These are phyloP conservation scores for Zaprionus camerounensis DNA, from an alignment of 1,140 invertebrate species.

Conservation along the genomic window DNA sequence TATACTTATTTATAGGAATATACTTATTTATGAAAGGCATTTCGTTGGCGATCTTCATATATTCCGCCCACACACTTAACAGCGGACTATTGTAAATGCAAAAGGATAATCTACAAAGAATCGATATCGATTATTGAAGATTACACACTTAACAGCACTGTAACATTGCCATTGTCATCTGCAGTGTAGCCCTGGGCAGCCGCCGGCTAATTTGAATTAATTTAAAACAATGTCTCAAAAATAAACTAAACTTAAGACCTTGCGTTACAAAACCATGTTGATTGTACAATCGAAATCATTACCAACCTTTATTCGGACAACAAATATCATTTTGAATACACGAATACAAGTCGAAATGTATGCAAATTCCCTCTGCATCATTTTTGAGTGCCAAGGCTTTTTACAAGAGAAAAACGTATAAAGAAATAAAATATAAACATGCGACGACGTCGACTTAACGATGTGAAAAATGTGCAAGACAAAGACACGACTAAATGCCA, in stretches of 20 bases:
- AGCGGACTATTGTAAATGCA: not conserved
- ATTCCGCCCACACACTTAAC: not conserved
- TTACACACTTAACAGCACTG: conserved; percentile 1
- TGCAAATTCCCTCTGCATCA: conserved; percentile 60
- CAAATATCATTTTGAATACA: conserved; percentile 36
- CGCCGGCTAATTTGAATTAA: conserved; percentile 11
- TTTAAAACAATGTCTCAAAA: conserved; percentile 56
- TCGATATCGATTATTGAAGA: not conserved
- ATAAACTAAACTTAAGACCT: conserved; percentile 29
- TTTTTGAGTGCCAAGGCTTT: conserved; percentile 76
- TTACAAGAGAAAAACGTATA: conserved; percentile 63
- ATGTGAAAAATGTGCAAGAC: conserved; percentile 71
- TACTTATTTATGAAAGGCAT: not conserved
- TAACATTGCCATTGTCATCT: not conserved
- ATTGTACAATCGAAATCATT: conserved; percentile 70
- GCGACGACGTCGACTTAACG: conserved; percentile 67
- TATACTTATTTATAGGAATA: not conserved
- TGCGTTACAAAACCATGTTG: conserved; percentile 58
- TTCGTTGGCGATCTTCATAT: not conserved
- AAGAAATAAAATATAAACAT: conserved; percentile 41
- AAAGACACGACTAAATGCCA: conserved; percentile 63
- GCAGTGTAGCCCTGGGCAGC: not conserved
- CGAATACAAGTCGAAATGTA: conserved; percentile 46
- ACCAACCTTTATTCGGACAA: conserved; percentile 55
- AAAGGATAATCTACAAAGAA: not conserved